Evolutionary conservation across 2,888 invertebrate species (phyloP), one percentile per base, ranked within the genome.

Genomic region (Pollenia griseotomentosa): DNA sequence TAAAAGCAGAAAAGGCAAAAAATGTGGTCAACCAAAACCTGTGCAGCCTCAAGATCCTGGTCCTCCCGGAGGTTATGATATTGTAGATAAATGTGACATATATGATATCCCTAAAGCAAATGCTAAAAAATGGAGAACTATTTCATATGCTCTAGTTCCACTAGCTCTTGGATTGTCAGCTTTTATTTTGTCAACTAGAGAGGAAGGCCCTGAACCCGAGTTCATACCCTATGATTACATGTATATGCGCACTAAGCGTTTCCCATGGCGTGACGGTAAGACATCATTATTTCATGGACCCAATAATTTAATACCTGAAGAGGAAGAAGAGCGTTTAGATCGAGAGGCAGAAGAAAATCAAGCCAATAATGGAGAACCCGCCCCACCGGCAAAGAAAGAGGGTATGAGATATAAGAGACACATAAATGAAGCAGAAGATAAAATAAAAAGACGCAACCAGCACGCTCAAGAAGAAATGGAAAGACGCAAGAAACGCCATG

Each of bases 231-330:
- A 86, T 77, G 80, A 73, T 11, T 75, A 74, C 92, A 88, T 98
- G 93, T 94, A 96, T 42, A 92, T 97, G 40, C 95, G 97, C 75
- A 95, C 94, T 85, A 97, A 97, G 96, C 95, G 96, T 88, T 98
- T 97, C 94, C 97, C 97, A 79, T 98, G 98, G 98, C 97, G 97
- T 90, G 97, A 98, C 92, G 98, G 98, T 86, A 96, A 96, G 92
- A 96, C 96, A 91, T 94, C 96, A 1, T 94, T 98, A 78, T 97
- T 98, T 95, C 97, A 98, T 94, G 97, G 97, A 94, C 95, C 96
- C 55, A 95, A 96, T 89, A 97, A 97, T 89, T 94, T 97, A 57
- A 94, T 97, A 73, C 97, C 97, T 53, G 94, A 94, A 71, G 97
- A 87, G 10, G 77, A 81, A 33, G 57, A 81, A 68, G 42, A 74